phyloP scores from a whole-genome alignment of 92 coral and sea anemone species.

The Phenganax subtilis region DNA sequence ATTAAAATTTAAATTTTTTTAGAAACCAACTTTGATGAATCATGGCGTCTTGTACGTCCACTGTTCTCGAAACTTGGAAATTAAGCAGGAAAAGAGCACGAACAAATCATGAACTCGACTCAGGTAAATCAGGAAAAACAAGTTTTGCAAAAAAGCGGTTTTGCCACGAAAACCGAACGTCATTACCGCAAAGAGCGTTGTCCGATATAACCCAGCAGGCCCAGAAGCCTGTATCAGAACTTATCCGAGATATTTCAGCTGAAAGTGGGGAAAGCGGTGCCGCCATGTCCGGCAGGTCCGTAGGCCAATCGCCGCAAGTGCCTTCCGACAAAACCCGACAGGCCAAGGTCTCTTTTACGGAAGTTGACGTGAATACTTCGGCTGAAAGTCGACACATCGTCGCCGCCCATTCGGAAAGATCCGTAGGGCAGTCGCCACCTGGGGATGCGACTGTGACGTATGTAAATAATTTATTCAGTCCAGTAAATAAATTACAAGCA shows the following conservation, averaged over 20 bases:
- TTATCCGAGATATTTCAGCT: neutral
- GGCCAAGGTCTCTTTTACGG: neutral
- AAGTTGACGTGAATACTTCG: constrained; percentile 3
- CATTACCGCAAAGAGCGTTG: constrained; percentile 14
- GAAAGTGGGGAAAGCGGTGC: neutral
- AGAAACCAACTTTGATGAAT: no score
- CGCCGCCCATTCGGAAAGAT: neutral
- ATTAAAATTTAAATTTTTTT: no score
- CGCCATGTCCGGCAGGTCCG: neutral
- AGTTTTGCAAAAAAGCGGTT: neutral
- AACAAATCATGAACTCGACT: neutral
- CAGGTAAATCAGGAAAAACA: constrained; percentile 17
- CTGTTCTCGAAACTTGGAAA: constrained; percentile 10
- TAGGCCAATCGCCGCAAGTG: neutral
- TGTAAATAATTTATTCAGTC: constrained; percentile 40
- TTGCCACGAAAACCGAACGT: neutral
- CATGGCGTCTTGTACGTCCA: constrained; percentile 1
- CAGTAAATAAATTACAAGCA: constrained; percentile 38
- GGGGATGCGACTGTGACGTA: constrained; percentile 31
- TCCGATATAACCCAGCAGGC: constrained; percentile 21
- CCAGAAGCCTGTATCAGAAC: neutral
- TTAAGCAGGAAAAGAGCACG: neutral
- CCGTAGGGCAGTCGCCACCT: neutral
- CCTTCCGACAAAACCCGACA: neutral
- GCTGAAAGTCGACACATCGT: neutral